Percentiles rank a stretch among this genome's conserved stretches.
Evolutionary conservation across 1,140 invertebrate genomes (phyloP).

Genomic region (Drosophila parabipectinata): DNA sequence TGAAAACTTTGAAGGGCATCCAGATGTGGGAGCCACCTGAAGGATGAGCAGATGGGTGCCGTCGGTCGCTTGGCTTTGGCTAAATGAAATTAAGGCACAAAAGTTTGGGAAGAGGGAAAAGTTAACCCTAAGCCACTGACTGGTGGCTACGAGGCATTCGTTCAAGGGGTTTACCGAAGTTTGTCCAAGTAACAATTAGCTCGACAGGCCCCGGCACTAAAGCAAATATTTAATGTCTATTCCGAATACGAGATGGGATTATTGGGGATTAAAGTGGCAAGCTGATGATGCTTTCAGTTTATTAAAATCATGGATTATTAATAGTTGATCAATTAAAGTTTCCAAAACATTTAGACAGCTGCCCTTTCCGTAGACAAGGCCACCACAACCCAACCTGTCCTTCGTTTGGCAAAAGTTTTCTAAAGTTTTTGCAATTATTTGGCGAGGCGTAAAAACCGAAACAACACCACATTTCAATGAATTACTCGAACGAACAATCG

Average conservation of each 20-base stretch:
- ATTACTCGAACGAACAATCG: conserved; percentile 9
- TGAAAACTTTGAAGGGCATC: conserved; percentile 48
- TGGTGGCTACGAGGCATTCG: conserved; percentile 2
- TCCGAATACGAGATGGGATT: conserved; percentile 1
- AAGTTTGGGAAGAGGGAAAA: conserved; percentile 52
- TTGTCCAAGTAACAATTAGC: conserved; percentile 72
- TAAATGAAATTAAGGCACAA: conserved; percentile 67
- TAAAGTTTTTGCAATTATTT: conserved; percentile 68
- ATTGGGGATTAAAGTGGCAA: conserved; percentile 13
- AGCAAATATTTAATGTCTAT: conserved; percentile 42
- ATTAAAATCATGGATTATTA: conserved; percentile 10
- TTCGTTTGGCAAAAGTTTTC: conserved; percentile 24
- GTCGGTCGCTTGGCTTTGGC: conserved; percentile 58
- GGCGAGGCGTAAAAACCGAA: conserved; percentile 63
- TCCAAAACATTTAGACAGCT: conserved; percentile 28
- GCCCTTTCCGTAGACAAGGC: conserved; percentile 10
- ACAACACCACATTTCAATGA: conserved; percentile 54
- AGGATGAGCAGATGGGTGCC: conserved; percentile 17
- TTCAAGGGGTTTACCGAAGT: conserved; percentile 37
- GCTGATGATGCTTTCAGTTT: conserved; percentile 23
- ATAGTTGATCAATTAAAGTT: not conserved
- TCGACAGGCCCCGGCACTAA: conserved; percentile 23
- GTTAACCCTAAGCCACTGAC: conserved; percentile 22
- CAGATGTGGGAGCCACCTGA: conserved; percentile 22
- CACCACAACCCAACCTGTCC: not conserved